Evolutionary conservation across 2,113 vertebrate species (phyloP).

Genomic region (Pelecanus crispus): DNA sequence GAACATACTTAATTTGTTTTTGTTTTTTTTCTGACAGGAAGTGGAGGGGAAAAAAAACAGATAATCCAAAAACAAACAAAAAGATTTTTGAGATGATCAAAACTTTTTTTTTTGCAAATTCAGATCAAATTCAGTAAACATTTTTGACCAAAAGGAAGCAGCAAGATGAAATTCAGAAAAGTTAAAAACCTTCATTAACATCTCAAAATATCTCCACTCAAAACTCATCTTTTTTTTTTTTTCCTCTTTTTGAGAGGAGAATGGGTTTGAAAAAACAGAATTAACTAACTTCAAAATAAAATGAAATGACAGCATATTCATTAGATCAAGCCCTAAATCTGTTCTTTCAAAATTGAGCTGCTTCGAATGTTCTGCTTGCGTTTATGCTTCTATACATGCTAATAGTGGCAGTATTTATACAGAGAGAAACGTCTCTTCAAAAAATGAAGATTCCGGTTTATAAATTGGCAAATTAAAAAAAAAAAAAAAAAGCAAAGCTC

Average conservation of each 20-base stretch:
- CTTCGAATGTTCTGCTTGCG: background rate
- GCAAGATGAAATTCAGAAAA: background rate
- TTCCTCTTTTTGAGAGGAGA: background rate
- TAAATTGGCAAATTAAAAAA: background rate
- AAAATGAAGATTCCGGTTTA: background rate
- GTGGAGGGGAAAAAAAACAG: background rate
- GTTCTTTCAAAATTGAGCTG: background rate
- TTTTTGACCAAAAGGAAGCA: background rate
- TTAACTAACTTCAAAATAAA: slow-evolving; percentile 1
- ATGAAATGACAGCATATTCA: background rate
- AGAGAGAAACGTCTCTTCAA: background rate
- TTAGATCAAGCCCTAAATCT: background rate
- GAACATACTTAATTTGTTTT: background rate
- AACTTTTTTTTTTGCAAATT: background rate
- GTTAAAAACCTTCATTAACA: background rate
- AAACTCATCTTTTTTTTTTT: background rate
- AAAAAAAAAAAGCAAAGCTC: background rate
- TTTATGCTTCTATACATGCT: background rate
- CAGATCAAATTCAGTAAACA: background rate
- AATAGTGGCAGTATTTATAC: background rate
- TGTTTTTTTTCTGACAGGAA: background rate
- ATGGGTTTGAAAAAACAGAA: background rate
- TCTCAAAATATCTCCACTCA: slow-evolving; percentile 9
- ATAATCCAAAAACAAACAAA: background rate
- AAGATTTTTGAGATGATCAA: background rate